Evolutionary conservation across 2,888 invertebrate genomes (phyloP).

Genomic region (Nymphalis urticae): DNA sequence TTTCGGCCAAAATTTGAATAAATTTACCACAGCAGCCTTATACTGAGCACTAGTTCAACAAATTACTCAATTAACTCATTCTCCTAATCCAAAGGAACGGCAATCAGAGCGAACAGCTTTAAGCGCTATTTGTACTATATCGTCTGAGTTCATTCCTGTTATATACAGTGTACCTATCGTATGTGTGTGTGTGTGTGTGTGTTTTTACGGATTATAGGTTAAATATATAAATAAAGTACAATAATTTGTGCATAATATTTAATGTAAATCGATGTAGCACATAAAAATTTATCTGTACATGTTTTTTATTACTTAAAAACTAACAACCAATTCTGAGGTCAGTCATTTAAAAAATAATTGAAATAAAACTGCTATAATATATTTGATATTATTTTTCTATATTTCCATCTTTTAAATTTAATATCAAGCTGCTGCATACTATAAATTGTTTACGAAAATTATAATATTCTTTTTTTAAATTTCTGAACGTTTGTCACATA

Average conservation of each 20-base stretch:
- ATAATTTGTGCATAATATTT: slow-evolving; percentile 52
- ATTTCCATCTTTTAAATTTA: slow-evolving; percentile 22
- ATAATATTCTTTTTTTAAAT: neutral
- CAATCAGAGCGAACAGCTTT: too few relatives aligned
- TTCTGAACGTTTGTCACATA: neutral
- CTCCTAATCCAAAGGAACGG: too few relatives aligned
- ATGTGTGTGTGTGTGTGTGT: too few relatives aligned
- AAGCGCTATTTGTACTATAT: too few relatives aligned
- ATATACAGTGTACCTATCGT: too few relatives aligned
- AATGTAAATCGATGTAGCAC: slow-evolving; percentile 69
- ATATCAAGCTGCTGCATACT: slow-evolving; percentile 26
- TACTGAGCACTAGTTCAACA: too few relatives aligned
- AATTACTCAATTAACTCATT: too few relatives aligned
- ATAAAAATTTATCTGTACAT: slow-evolving; percentile 73
- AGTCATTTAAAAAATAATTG: slow-evolving; percentile 30
- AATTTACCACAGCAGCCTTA: too few relatives aligned
- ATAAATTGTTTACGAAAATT: slow-evolving; percentile 16
- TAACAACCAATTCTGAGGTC: slow-evolving; percentile 35
- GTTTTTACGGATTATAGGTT: neutral
- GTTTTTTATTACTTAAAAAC: slow-evolving; percentile 27
- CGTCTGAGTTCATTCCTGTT: too few relatives aligned
- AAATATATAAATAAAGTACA: slow-evolving; percentile 13
- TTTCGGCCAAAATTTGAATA: too few relatives aligned
- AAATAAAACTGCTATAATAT: slow-evolving; percentile 17
- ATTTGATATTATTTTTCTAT: slow-evolving; percentile 25